Evolutionary conservation across 2,113 vertebrate genomes (phyloP).

Genomic region (Salvelinus sp.): DNA sequence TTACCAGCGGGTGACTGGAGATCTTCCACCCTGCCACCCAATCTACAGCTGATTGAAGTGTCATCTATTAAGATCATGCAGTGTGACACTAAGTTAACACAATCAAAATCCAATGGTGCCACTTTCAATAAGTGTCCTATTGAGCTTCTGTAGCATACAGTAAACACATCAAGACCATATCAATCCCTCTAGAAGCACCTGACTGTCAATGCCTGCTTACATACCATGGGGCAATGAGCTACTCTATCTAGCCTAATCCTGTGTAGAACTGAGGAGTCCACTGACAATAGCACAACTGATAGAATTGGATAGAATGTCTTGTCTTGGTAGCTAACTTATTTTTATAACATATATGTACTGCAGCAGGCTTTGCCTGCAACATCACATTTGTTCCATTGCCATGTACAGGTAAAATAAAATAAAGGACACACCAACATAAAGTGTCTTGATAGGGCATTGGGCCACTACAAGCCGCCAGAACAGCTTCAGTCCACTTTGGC

Average conservation of each 20-base stretch:
- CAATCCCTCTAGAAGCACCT: constrained; percentile 7
- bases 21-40: constrained; percentile 35
- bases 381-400: too few species aligned
- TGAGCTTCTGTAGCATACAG: neutral
- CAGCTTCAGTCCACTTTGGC: too few species aligned
- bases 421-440: too few species aligned
- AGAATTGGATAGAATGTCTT: neutral
- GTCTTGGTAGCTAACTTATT: neutral
- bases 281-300: neutral
- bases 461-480: too few species aligned
- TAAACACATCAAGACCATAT: neutral
- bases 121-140: constrained; percentile 39
- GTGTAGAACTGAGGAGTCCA: too few species aligned
- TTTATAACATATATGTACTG: neutral
- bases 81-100: constrained; percentile 48
- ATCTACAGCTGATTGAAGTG: constrained; percentile 59
- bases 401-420: too few species aligned
- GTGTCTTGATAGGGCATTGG: too few species aligned
- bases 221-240: constrained; percentile 19
- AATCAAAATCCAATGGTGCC: constrained; percentile 29
- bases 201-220: constrained; percentile 1
- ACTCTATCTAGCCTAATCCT: neutral
- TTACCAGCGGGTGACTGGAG: constrained; percentile 44
- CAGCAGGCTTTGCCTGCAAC: neutral
- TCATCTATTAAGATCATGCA: constrained; percentile 36